Evolutionary conservation across 2,888 invertebrate species (phyloP).

Genomic region (Cephonodes hylas): DNA sequence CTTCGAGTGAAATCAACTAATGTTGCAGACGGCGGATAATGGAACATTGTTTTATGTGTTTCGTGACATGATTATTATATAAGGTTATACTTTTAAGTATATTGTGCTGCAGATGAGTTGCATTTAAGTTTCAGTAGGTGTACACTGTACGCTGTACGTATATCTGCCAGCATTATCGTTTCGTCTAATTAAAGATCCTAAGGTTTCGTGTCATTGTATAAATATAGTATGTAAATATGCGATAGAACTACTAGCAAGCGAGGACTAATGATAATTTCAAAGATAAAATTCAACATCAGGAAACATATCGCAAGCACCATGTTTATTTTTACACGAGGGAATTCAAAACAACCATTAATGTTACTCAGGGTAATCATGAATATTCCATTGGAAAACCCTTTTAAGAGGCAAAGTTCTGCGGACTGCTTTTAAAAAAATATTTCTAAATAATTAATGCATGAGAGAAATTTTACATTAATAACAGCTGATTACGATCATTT

Average conservation of each 20-base stretch:
- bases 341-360: conserved; percentile 69
- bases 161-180: no score
- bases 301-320: conserved; percentile 41
- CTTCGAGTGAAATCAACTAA: conserved; percentile 19
- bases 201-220: no score
- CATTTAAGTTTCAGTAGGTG: no score
- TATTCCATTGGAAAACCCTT: conserved; percentile 67
- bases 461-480: conserved; percentile 23
- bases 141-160: no score
- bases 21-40: background rate
- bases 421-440: conserved; percentile 49
- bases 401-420: conserved; percentile 52
- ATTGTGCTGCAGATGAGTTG: no score
- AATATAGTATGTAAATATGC: background rate
- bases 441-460: conserved; percentile 47
- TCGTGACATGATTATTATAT: conserved; percentile 18
- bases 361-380: conserved; percentile 64
- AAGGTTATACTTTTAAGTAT: background rate
- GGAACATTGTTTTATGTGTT: background rate
- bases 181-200: no score
- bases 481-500: background rate
- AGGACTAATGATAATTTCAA: conserved; percentile 41
- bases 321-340: conserved; percentile 59
- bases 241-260: conserved; percentile 19
- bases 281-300: conserved; percentile 43